Evolutionary conservation across 2,888 invertebrate genomes (phyloP).

Genomic region (Apotomis capreana): DNA sequence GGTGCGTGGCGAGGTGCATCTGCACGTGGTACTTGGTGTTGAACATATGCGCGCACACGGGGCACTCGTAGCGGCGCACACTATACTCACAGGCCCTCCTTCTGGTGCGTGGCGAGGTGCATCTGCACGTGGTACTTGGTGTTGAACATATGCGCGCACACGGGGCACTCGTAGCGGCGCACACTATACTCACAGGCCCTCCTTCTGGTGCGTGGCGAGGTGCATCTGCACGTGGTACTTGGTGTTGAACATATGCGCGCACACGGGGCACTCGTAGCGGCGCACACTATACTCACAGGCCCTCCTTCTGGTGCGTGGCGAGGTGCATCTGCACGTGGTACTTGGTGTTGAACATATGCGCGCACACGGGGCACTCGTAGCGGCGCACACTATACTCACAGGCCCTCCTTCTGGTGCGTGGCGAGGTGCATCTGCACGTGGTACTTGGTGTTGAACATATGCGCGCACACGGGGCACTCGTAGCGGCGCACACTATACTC

Average conservation of each 20-base stretch:
- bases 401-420: constrained; percentile 72
- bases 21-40: constrained; percentile 73
- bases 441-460: constrained; percentile 76
- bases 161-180: constrained; percentile 78
- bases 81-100: constrained; percentile 65
- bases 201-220: constrained; percentile 69
- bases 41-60: constrained; percentile 78
- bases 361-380: constrained; percentile 79
- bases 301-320: constrained; percentile 62
- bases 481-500: constrained; percentile 68
- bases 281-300: constrained; percentile 1
- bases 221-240: constrained; percentile 74
- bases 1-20: constrained; percentile 73
- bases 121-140: constrained; percentile 73
- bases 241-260: constrained; percentile 66
- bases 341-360: constrained; percentile 76
- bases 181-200: constrained; percentile 65
- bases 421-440: constrained; percentile 72
- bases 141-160: constrained; percentile 78
- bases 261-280: constrained; percentile 56
- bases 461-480: constrained; percentile 79
- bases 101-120: constrained; percentile 73
- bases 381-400: constrained; percentile 61
- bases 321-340: constrained; percentile 75
- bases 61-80: too few species aligned